A percentile compares a stretch with the other conserved stretches of the same genome.
Conservation (phyloP, 2,113 vertebrate species). For the Anhinga anhinga region DNA sequence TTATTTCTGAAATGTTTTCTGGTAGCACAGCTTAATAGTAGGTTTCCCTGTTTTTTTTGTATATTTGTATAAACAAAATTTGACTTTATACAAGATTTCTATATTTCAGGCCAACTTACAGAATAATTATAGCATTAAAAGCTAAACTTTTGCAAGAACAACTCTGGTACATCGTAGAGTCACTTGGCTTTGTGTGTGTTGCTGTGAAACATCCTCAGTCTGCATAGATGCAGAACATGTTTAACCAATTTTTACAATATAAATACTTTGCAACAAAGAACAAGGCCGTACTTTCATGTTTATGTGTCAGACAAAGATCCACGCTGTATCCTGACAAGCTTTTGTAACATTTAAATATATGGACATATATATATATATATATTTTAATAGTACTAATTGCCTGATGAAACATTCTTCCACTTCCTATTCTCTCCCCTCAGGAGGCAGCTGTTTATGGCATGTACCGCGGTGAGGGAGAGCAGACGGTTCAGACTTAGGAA, state of each 20-base stretch:
- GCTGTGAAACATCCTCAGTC: not conserved
- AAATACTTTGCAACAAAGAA: constrained; percentile 17
- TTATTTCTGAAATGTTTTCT: not conserved
- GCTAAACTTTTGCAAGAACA: not conserved
- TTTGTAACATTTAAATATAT: not conserved
- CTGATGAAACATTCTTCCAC: not conserved
- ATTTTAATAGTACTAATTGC: not conserved
- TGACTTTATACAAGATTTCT: not conserved
- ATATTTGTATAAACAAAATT: not conserved
- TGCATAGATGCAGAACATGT: not conserved
- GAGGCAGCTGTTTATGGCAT: not conserved
- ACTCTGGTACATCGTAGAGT: not conserved
- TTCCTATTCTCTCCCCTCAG: not conserved
- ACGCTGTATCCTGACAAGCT: not conserved
- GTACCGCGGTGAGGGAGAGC: accelerated
- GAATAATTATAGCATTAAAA: not conserved
- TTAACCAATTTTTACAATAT: not conserved
- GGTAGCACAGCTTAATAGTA: not conserved
- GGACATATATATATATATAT: not conserved
- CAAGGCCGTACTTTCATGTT: not conserved
- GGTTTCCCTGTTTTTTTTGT: not conserved
- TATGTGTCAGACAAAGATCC: not conserved
- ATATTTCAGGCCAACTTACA: not conserved
- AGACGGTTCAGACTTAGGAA: not conserved
- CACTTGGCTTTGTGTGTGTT: not conserved